A percentile compares a stretch with the other conserved stretches of the same genome.
These are phyloP conservation scores for Caenorhabditis wallacei DNA, from an alignment of 2,888 invertebrate genomes.

Conservation along the genomic window DNA sequence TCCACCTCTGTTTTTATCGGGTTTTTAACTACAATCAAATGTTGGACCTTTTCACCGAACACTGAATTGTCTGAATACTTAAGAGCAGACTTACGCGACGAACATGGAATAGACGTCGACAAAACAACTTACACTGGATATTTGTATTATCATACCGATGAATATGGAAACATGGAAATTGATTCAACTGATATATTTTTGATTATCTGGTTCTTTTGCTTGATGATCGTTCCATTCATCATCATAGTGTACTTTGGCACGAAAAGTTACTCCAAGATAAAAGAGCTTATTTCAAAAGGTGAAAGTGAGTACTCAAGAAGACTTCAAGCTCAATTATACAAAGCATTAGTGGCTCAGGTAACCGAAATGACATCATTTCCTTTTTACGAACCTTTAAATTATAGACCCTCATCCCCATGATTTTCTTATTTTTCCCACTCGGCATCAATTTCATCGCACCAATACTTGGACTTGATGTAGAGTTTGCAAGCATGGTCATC, in stretches of 20 bases:
- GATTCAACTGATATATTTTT: too few species aligned
- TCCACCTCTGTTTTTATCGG: not conserved
- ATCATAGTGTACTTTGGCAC: too few species aligned
- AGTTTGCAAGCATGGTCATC: not conserved
- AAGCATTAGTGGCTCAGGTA: constrained; percentile 49
- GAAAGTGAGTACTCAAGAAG: constrained; percentile 5
- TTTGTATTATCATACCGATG: not conserved
- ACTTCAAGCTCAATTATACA: constrained; percentile 42
- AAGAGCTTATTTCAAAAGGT: constrained; percentile 16
- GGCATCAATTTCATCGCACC: constrained; percentile 28
- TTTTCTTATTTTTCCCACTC: constrained; percentile 40
- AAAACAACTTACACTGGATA: not conserved
- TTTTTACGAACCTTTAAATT: too few species aligned
- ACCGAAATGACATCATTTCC: too few species aligned
- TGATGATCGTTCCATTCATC: too few species aligned
- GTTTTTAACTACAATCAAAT: not conserved
- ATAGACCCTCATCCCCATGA: constrained; percentile 49
- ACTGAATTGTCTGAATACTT: not conserved
- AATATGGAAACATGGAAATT: not conserved
- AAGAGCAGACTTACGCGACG: not conserved
- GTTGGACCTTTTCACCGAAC: not conserved
- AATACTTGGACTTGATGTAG: constrained; percentile 7
- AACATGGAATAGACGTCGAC: not conserved
- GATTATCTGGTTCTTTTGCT: too few species aligned
- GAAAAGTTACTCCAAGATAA: constrained; percentile 3